Evolutionary conservation across 2,888 invertebrate genomes (phyloP).

Genomic region (Sinhomidia bicolor): DNA sequence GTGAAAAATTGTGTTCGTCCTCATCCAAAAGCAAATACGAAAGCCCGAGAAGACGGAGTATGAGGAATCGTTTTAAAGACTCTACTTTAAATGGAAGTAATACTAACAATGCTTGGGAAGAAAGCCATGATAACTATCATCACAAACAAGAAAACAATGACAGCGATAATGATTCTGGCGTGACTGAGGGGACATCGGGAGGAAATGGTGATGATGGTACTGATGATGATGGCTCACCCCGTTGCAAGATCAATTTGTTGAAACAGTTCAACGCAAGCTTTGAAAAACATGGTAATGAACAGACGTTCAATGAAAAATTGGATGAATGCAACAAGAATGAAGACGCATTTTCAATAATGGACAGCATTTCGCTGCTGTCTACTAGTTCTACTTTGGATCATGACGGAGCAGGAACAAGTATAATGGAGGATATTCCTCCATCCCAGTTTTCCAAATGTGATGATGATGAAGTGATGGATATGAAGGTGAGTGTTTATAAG

Average conservation of each 20-base stretch:
- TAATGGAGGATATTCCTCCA: not conserved
- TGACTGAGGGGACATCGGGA: conserved; percentile 39
- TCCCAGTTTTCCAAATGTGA: not conserved
- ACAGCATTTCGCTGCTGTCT: not conserved
- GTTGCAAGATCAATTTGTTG: conserved; percentile 47
- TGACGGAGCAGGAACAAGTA: not conserved
- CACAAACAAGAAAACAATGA: conserved; percentile 11
- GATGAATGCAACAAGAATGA: too few species aligned
- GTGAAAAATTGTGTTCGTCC: not conserved
- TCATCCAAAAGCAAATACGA: conserved; percentile 12
- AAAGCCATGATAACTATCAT: not conserved
- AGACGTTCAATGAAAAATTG: too few species aligned
- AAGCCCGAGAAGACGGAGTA: conserved; percentile 66
- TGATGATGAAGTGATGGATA: too few species aligned
- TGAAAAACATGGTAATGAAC: conserved; percentile 11
- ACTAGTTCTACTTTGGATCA: not conserved
- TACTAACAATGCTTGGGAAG: not conserved
- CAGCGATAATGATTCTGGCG: conserved; percentile 66
- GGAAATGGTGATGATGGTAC: not conserved
- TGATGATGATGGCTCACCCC: not conserved
- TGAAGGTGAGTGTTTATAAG: too few species aligned
- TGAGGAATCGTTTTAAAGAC: conserved; percentile 50
- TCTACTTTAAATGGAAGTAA: not conserved
- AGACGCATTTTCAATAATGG: too few species aligned
- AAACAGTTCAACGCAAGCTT: conserved; percentile 49